phyloP scores from a whole-genome alignment of 2,888 invertebrate species.

The Melanostoma scalare region DNA sequence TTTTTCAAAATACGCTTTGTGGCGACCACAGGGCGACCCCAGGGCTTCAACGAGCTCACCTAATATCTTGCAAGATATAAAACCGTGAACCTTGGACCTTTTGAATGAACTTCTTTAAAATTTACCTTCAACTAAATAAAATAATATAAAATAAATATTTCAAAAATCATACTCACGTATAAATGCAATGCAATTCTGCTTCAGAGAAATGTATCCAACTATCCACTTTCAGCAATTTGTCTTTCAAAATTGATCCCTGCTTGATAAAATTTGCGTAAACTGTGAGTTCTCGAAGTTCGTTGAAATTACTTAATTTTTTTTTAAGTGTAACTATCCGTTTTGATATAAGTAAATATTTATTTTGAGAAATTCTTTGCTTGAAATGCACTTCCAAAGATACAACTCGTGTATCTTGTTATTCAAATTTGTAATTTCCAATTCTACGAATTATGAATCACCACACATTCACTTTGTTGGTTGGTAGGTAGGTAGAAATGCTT shows the following conservation, averaged over 20 bases:
- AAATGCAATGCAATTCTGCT: constrained; percentile 29
- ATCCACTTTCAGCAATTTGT: constrained; percentile 57
- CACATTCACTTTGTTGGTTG: neutral
- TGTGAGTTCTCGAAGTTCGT: constrained; percentile 16
- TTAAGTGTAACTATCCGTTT: neutral
- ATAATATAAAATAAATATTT: neutral
- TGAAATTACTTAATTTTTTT: neutral
- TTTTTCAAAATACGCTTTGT: too few species aligned
- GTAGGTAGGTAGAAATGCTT: too few species aligned
- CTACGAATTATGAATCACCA: constrained; percentile 60
- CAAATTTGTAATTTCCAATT: constrained; percentile 44
- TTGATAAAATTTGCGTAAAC: neutral
- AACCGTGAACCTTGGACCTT: neutral
- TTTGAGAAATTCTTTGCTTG: constrained; percentile 9
- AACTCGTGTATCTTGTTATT: constrained; percentile 52
- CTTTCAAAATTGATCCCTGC: constrained; percentile 25
- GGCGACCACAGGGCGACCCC: too few species aligned
- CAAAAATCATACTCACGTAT: constrained; percentile 13
- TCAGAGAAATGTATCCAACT: constrained; percentile 30
- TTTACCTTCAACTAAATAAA: neutral
- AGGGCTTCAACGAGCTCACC: neutral
- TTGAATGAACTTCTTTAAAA: constrained; percentile 24
- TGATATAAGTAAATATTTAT: neutral
- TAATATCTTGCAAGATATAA: neutral
- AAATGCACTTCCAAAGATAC: constrained; percentile 27